Percentiles rank a stretch among this genome's conserved stretches.
Evolutionary conservation across 2,113 vertebrate species (phyloP).

Genomic region (Aldabrachelys gigantea): DNA sequence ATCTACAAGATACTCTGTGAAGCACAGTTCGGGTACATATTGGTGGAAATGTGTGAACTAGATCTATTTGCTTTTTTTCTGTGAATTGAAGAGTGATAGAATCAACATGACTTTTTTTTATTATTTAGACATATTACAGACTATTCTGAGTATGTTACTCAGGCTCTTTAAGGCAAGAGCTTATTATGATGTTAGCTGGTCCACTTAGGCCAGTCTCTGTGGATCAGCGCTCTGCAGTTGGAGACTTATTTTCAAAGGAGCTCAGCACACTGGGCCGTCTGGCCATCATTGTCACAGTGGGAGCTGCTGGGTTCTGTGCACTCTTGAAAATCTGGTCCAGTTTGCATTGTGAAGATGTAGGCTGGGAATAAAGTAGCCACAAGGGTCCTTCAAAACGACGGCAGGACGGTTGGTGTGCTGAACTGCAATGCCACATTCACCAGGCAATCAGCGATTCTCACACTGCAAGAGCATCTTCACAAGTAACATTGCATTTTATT

Average conservation of each 20-base stretch:
- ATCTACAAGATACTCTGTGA: neutral
- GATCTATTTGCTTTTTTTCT: neutral
- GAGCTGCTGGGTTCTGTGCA: neutral
- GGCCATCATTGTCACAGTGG: neutral
- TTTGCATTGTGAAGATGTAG: neutral
- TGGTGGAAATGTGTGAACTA: neutral
- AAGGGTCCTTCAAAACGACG: fast-evolving
- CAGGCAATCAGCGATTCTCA: neutral
- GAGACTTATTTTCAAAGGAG: neutral
- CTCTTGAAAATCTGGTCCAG: neutral
- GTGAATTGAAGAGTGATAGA: neutral
- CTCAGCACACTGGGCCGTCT: neutral
- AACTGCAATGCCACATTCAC: neutral
- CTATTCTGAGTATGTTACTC: fast-evolving
- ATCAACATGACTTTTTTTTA: neutral
- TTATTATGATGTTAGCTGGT: neutral
- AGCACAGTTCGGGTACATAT: neutral
- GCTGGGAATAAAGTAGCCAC: neutral
- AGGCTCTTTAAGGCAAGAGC: neutral
- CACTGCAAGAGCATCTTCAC: neutral
- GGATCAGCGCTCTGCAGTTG: neutral
- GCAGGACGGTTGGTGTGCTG: neutral
- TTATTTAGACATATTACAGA: neutral
- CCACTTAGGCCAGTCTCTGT: neutral
- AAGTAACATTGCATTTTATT: neutral